These are phyloP conservation scores for Volucella bombylans DNA, from an alignment of 2,888 invertebrate genomes.

Conservation along the genomic window DNA sequence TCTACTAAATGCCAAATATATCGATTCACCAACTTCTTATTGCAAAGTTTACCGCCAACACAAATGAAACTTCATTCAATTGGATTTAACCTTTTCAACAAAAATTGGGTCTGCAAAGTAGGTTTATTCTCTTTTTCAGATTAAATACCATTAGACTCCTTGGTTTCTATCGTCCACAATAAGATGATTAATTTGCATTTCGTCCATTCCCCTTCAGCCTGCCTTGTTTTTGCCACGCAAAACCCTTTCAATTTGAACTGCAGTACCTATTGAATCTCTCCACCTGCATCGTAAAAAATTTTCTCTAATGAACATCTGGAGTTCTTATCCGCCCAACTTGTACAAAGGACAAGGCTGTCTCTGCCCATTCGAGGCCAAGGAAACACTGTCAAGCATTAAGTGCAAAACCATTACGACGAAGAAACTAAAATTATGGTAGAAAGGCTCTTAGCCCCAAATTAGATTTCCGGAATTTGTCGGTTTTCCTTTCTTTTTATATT, in stretches of 20 bases:
- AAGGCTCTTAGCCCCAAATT: slow-evolving; percentile 75
- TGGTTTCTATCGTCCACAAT: no score
- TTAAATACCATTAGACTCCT: no score
- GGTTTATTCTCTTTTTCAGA: no score
- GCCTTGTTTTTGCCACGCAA: no score
- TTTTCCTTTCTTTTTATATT: slow-evolving; percentile 19
- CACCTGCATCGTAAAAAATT: slow-evolving; percentile 37
- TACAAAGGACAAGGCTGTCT: neutral
- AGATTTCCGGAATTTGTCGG: slow-evolving; percentile 73
- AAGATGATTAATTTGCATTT: no score
- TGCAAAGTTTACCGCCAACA: no score
- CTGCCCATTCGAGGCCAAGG: neutral
- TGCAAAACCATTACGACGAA: slow-evolving; percentile 67
- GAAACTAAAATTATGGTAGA: slow-evolving; percentile 74
- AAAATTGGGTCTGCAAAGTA: no score
- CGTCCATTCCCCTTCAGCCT: no score
- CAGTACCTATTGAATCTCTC: slow-evolving; percentile 8
- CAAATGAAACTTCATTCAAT: no score
- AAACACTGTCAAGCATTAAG: slow-evolving; percentile 55
- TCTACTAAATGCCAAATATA: no score
- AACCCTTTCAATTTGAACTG: slow-evolving; percentile 33
- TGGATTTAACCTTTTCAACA: no score
- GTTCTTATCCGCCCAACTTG: neutral
- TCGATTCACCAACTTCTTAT: no score
- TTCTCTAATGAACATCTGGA: slow-evolving; percentile 57